Percentiles rank a stretch among this genome's conserved stretches.
These are phyloP conservation scores for Triplophysa dalaica DNA, from an alignment of 2,113 vertebrate species.

Conservation along the genomic window DNA sequence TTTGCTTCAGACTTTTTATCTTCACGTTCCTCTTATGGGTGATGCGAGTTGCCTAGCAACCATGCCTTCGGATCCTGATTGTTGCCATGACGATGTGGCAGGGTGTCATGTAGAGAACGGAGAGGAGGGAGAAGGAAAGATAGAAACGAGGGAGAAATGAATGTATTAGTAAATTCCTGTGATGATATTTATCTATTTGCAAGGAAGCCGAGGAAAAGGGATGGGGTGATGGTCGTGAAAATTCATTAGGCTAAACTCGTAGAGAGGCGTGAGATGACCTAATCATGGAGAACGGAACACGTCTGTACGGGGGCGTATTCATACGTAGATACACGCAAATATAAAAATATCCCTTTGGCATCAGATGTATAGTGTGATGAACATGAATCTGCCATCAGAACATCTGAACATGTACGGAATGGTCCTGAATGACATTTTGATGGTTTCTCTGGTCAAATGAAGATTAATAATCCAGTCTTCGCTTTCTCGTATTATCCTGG, in stretches of 20 bases:
- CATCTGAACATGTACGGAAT: background rate
- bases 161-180: background rate
- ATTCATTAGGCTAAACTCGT: background rate
- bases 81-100: conserved; percentile 81
- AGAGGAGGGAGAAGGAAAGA: conserved; percentile 67
- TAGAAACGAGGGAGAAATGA: conserved; percentile 16
- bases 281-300: conserved; percentile 8
- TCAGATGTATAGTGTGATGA: background rate
- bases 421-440: background rate
- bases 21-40: conserved; percentile 78
- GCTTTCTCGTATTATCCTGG: background rate
- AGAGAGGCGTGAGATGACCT: conserved; percentile 7
- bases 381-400: background rate
- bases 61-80: conserved; percentile 76
- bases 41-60: conserved; percentile 83
- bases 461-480: background rate
- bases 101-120: conserved; percentile 78
- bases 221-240: background rate
- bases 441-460: background rate
- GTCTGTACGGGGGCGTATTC: conserved; percentile 13
- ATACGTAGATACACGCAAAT: conserved; percentile 7
- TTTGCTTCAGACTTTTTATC: conserved; percentile 78
- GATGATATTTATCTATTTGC: background rate
- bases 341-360: background rate
- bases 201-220: background rate